Percentiles rank a stretch among this genome's conserved stretches.
Evolutionary conservation across 2,888 invertebrate species (phyloP).

Genomic region (Pseudanteris insignis): DNA sequence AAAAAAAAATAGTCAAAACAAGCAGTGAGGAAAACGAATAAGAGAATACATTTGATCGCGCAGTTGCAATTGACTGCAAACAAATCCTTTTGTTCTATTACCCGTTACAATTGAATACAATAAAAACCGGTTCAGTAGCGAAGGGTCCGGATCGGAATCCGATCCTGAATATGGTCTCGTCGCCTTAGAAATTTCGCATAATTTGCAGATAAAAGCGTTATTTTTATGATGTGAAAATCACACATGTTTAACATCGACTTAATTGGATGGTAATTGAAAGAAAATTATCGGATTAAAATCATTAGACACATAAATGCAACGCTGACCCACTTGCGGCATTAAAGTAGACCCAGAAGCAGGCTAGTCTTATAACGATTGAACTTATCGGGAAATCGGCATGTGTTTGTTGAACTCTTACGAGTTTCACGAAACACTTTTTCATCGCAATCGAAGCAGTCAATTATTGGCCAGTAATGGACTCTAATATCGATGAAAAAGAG

Average conservation of each 20-base stretch:
- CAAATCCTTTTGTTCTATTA: neutral
- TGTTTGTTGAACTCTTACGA: conserved; percentile 37
- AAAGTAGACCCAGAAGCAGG: conserved; percentile 43
- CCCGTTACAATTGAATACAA: neutral
- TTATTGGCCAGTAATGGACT: conserved; percentile 28
- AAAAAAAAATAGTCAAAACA: too few species aligned
- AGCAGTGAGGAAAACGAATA: neutral
- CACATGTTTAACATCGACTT: conserved; percentile 28
- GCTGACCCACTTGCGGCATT: conserved; percentile 32
- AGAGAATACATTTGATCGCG: neutral
- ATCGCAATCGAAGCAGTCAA: conserved; percentile 19
- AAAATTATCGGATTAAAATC: conserved; percentile 44
- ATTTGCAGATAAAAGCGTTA: conserved; percentile 30
- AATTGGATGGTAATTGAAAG: conserved; percentile 42
- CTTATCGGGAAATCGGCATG: conserved; percentile 43
- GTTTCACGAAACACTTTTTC: conserved; percentile 43
- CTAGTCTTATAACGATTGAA: conserved; percentile 42
- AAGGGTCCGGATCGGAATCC: conserved; percentile 3
- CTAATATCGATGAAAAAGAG: conserved; percentile 7
- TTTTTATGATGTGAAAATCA: conserved; percentile 37
- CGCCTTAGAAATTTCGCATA: conserved; percentile 24
- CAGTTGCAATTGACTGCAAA: neutral
- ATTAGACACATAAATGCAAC: conserved; percentile 36
- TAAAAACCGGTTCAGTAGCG: neutral
- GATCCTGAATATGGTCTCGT: conserved; percentile 2